Percentiles rank a stretch among this genome's conserved stretches.
Evolutionary conservation across 30 jellyfish, hydroid and myxozoan genomes (phyloP).

Genomic region (Aurelia sp.): DNA sequence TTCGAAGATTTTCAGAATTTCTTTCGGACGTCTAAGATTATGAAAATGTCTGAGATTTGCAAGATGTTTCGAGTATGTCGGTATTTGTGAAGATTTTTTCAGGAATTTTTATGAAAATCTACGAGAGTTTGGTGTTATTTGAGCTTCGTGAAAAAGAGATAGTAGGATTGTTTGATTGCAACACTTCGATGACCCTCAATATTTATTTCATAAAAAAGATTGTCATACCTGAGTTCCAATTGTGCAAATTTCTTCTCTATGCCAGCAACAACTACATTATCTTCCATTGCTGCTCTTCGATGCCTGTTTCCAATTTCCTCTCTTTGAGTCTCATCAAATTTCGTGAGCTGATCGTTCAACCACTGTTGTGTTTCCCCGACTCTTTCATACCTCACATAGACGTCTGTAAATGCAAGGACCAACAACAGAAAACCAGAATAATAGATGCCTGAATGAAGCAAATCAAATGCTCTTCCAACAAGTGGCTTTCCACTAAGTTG

Average conservation of each 20-base stretch:
- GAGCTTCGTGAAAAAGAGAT: too few species aligned
- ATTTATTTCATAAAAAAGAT: too few species aligned
- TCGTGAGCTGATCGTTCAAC: background rate
- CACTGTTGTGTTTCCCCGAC: background rate
- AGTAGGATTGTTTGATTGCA: too few species aligned
- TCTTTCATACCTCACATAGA: background rate
- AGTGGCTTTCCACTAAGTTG: background rate
- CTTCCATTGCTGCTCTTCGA: background rate
- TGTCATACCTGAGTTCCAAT: background rate
- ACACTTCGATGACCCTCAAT: too few species aligned
- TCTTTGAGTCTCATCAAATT: background rate
- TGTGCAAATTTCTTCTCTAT: background rate
- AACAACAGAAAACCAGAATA: background rate
- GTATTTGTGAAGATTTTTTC: too few species aligned
- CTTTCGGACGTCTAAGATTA: too few species aligned
- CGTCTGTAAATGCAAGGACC: constrained; percentile 4
- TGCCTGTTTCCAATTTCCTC: background rate
- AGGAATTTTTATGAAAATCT: too few species aligned
- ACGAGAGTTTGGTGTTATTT: too few species aligned
- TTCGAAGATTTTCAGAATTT: too few species aligned
- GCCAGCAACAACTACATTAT: background rate
- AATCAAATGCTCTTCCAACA: background rate
- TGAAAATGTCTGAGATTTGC: too few species aligned
- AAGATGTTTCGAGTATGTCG: too few species aligned
- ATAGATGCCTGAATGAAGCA: background rate